Evolutionary conservation across 2,888 invertebrate species (phyloP).

Genomic region (Scaptomyza caliginosa): DNA sequence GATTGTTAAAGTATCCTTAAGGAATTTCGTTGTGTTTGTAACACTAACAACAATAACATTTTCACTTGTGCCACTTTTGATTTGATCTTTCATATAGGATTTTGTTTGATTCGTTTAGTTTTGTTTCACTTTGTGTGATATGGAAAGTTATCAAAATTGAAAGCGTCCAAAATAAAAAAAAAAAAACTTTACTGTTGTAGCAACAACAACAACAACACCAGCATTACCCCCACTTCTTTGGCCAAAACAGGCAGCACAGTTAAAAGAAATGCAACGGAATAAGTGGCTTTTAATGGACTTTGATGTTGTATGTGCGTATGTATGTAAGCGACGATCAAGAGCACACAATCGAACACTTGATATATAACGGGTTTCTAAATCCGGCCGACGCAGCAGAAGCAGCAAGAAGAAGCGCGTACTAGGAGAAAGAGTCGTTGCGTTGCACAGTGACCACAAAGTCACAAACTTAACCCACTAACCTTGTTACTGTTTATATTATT

Average conservation of each 20-base stretch:
- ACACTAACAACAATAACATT: conserved; percentile 9
- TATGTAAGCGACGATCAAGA: conserved; percentile 33
- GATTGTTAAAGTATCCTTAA: too few relatives aligned
- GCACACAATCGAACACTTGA: conserved; percentile 42
- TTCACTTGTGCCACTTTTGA: conserved; percentile 52
- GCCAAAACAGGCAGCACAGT: not conserved
- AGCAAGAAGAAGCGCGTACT: conserved; percentile 12
- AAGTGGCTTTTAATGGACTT: conserved; percentile 61
- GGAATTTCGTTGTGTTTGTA: too few relatives aligned
- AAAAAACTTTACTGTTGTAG: too few relatives aligned
- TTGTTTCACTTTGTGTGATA: conserved; percentile 40
- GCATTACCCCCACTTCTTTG: not conserved
- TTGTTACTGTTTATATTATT: conserved; percentile 58
- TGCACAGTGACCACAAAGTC: conserved; percentile 31
- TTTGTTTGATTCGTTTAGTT: conserved; percentile 29
- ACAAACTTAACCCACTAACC: conserved; percentile 75
- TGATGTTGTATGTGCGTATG: conserved; percentile 12
- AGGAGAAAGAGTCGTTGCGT: conserved; percentile 50
- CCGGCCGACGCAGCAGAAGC: conserved; percentile 57
- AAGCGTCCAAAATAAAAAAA: too few relatives aligned
- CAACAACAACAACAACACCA: not conserved
- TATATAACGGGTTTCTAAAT: conserved; percentile 71
- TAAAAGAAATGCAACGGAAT: conserved; percentile 33
- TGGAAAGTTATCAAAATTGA: conserved; percentile 68
- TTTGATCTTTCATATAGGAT: conserved; percentile 15